These are phyloP conservation scores for Paralvinella palmiformis DNA, from an alignment of 1,140 invertebrate species.

Conservation along the genomic window DNA sequence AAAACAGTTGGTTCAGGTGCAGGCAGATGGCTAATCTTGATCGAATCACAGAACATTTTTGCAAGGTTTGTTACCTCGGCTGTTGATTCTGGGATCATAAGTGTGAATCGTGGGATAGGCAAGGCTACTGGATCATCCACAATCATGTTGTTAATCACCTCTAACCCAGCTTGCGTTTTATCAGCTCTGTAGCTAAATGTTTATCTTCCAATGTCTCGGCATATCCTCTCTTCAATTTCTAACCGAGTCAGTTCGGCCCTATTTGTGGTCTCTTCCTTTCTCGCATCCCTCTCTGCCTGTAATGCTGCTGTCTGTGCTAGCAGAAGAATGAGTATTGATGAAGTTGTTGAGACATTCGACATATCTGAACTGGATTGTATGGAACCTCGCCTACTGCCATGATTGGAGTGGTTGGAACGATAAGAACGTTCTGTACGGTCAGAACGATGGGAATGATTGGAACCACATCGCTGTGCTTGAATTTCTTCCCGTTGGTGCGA, in stretches of 20 bases:
- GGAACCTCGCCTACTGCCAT: too few relatives aligned
- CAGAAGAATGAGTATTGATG: too few relatives aligned
- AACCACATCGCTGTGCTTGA: too few relatives aligned
- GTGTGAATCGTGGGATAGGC: not conserved
- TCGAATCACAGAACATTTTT: not conserved
- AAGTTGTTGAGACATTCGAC: too few relatives aligned
- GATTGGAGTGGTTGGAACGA: too few relatives aligned
- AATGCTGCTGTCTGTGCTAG: too few relatives aligned
- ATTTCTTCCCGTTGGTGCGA: too few relatives aligned
- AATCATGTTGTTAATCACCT: not conserved
- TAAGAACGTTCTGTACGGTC: too few relatives aligned
- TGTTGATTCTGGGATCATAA: not conserved
- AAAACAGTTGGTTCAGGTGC: conserved; percentile 24
- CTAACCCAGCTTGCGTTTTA: not conserved
- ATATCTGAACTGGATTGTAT: too few relatives aligned
- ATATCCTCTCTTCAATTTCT: not conserved
- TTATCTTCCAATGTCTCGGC: not conserved
- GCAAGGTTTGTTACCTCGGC: not conserved
- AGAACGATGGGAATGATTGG: too few relatives aligned
- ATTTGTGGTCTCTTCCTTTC: not conserved
- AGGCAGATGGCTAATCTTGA: conserved; percentile 13
- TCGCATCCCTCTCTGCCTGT: too few relatives aligned
- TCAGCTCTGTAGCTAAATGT: not conserved
- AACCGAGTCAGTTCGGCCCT: not conserved
- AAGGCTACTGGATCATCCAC: not conserved